Evolutionary conservation across 1,140 invertebrate genomes (phyloP).

Genomic region (Littorina saxatilis): DNA sequence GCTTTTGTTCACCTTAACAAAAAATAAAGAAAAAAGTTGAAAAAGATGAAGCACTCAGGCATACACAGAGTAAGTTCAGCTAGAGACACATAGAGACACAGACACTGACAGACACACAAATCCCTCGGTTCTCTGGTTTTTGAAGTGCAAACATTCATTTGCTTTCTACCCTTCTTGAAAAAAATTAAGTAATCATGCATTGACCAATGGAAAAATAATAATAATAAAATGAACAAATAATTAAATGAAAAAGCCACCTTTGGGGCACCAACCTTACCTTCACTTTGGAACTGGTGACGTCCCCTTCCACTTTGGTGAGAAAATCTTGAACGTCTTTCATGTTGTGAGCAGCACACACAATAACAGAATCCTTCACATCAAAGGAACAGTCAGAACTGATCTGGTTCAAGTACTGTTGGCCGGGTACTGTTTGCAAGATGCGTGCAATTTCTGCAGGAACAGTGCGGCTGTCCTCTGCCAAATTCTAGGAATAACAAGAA

Average conservation of each 20-base stretch:
- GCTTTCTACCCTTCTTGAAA: too few relatives aligned
- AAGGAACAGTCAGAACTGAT: not conserved
- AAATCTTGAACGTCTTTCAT: not conserved
- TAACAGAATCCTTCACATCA: not conserved
- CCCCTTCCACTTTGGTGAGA: not conserved
- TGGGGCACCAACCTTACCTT: too few relatives aligned
- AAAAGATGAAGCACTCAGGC: not conserved
- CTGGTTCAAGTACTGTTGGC: not conserved
- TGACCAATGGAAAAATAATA: too few relatives aligned
- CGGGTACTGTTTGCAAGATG: not conserved
- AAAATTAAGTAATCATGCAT: too few relatives aligned
- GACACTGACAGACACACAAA: too few relatives aligned
- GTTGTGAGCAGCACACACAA: conserved; percentile 8
- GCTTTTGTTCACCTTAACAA: not conserved
- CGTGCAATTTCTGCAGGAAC: not conserved
- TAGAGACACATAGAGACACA: too few relatives aligned
- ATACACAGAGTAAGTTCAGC: too few relatives aligned
- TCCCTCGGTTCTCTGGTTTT: too few relatives aligned
- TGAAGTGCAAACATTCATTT: too few relatives aligned
- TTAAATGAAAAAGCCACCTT: too few relatives aligned
- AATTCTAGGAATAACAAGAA: not conserved
- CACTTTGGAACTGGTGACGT: not conserved
- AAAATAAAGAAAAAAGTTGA: not conserved
- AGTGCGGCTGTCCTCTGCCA: not conserved
- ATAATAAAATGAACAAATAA: too few relatives aligned